These are phyloP conservation scores for Platerodrilus igneus DNA, from an alignment of 2,888 invertebrate species.

Conservation along the genomic window DNA sequence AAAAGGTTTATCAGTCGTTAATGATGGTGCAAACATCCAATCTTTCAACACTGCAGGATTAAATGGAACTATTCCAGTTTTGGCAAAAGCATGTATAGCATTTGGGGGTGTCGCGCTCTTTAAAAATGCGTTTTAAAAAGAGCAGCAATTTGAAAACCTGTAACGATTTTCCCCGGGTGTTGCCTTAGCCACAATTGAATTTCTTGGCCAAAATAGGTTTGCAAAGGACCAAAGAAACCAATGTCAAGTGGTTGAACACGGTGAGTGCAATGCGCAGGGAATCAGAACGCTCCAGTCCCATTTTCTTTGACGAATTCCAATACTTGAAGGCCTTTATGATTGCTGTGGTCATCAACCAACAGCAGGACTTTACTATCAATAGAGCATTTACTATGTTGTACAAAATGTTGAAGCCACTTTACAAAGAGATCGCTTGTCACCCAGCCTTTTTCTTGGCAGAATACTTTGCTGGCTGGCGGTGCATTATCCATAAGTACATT, in stretches of 20 bases:
- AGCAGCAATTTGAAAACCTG: slow-evolving; percentile 3
- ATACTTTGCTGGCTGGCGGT: slow-evolving; percentile 30
- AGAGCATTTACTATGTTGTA: not conserved
- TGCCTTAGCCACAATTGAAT: too few relatives aligned
- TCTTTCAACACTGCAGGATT: too few relatives aligned
- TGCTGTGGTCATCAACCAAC: slow-evolving; percentile 32
- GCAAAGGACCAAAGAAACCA: slow-evolving; percentile 6
- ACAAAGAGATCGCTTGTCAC: slow-evolving; percentile 3
- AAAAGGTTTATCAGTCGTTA: too few relatives aligned
- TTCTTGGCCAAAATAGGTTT: slow-evolving; percentile 8
- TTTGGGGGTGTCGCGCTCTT: too few relatives aligned
- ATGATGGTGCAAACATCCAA: too few relatives aligned
- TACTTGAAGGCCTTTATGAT: slow-evolving; percentile 25
- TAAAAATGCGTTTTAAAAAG: slow-evolving; percentile 5
- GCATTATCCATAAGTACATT: slow-evolving; percentile 36
- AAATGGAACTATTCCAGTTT: slow-evolving; percentile 2
- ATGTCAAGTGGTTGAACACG: slow-evolving; percentile 8
- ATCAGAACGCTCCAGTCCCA: too few relatives aligned
- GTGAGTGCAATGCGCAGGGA: slow-evolving; percentile 4
- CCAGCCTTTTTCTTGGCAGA: slow-evolving; percentile 5
- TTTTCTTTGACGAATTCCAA: slow-evolving; percentile 36
- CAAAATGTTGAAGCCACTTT: slow-evolving; percentile 31
- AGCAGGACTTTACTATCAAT: slow-evolving; percentile 30
- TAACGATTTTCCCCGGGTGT: slow-evolving; percentile 6
- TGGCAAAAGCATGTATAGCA: too few relatives aligned